Base-by-base conservation (phyloP, 92 coral and sea anemone species). In the Parazoanthus darwini region DNA sequence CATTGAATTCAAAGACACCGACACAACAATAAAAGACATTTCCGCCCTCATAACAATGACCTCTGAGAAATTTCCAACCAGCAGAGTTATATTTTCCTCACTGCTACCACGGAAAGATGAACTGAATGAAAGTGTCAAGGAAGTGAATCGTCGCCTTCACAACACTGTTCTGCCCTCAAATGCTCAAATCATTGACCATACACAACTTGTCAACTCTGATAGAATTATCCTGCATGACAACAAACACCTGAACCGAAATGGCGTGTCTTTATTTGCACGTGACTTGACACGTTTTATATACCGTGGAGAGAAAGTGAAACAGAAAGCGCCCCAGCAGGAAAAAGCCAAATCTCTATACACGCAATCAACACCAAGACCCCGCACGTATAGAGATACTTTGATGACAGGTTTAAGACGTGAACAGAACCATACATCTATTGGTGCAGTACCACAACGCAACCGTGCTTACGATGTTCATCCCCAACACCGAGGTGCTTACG, bases 201-300 rank as follows among this genome's bases (percentile, higher is more conserved):
- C 81, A 51, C 48, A 54, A 42, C 76, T 59, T 39, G 8, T 39
- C 37, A 88, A 88, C 25, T 58, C 82, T 65, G 59, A 29, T 36
- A 77, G 54, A 36, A 59, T 77, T 54, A n/a, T 56, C 75, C 74
- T 88, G 20, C 58, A 54, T 65, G 90, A 79, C n/a, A 88, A 80
- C 42, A 79, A 88, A 67, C 86, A 88, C 16, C 51, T 88, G n/a
- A 80, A 87, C 59, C 59, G 82, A 18, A 72, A 77, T 63, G 78
- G 85, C 38, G 77, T 78, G 13, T 58, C 80, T 51, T 50, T 68
- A 56, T 88, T 88, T 88, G 90, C 90, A 42, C 86, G 39, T 36
- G 63, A 43, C 39, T 75, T 88, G 20, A 86, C 78, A 76, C 81
- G 82, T 36, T 66, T 68, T 35, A 43, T 68, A 74, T 86, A 74